phyloP scores from a whole-genome alignment of 2,888 invertebrate genomes.

The Stegana nigrithorax region DNA sequence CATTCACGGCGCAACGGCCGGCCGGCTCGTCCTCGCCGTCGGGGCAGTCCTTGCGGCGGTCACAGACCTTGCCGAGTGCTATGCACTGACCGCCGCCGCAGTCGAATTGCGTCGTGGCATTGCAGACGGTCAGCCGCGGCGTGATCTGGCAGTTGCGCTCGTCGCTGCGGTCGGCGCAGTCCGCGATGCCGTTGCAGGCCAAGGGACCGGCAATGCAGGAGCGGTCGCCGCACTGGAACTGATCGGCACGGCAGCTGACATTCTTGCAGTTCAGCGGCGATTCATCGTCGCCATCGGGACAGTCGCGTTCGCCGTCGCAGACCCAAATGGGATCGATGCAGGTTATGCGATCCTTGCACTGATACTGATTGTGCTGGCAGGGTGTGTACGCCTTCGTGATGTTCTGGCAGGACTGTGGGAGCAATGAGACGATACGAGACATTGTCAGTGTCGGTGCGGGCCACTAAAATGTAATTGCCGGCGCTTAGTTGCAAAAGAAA shows the following conservation, averaged over 20 bases:
- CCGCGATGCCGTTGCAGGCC: conserved; percentile 83
- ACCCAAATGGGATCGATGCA: conserved; percentile 86
- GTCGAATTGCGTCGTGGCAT: conserved; percentile 83
- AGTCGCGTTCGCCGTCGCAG: conserved; percentile 87
- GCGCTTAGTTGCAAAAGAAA: no score
- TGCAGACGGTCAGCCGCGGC: conserved; percentile 72
- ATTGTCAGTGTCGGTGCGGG: not conserved
- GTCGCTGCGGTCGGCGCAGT: conserved; percentile 88
- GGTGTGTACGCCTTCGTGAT: conserved; percentile 70
- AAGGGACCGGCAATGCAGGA: conserved; percentile 84
- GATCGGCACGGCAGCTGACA: conserved; percentile 84
- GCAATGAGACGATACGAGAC: no score
- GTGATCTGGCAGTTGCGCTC: conserved; percentile 77
- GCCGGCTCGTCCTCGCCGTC: conserved; percentile 89
- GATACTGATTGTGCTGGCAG: conserved; percentile 80
- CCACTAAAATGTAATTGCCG: no score
- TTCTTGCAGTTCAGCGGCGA: conserved; percentile 75
- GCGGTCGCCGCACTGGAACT: conserved; percentile 86
- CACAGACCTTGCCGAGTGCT: conserved; percentile 81
- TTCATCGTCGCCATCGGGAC: conserved; percentile 86
- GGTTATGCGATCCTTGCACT: conserved; percentile 82
- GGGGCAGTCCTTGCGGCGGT: conserved; percentile 87
- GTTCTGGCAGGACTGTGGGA: conserved; percentile 42
- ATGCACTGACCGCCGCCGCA: conserved; percentile 90
- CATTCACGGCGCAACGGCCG: conserved; percentile 81